Evolutionary conservation across 2,113 vertebrate genomes (phyloP), one percentile per base, ranked within the genome.

Genomic region (Anoplopoma fimbria): DNA sequence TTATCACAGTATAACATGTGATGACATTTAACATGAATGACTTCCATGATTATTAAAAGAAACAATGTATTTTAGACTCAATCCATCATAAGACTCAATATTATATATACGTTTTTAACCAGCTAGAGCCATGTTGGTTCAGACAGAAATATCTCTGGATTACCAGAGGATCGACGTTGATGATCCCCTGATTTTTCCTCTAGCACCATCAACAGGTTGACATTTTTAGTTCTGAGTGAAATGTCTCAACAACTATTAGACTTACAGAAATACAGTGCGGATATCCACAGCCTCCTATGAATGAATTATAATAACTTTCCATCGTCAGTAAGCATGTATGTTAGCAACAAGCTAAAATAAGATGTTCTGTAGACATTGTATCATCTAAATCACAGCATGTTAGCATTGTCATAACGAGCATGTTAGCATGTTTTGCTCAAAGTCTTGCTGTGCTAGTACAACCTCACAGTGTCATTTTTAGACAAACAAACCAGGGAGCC

Each of bases 1-100:
- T 81, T 57, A 79, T 77, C 33, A 19, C 36, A 74, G 57, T 23
- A 36, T 49, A 61, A n/a, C 25, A 10, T n/a, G 15, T n/a, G 21
- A 53, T 63, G 42, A 75, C 23, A 36, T n/a, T 8, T 14, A 47
- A n/a, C 21, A 62, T 34, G 21, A 0, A 34, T 1, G 12, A 25
- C 13, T n/a, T 25, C 3, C 3, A 4, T 47, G 12, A 25, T 34
- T 34, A 27, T 17, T 29, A 14, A 42, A 9, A 38, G 8, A 13
- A 57, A 34, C 29, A 33, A n/a, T 67, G 19, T 33, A 51, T 23
- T 69, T 47, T 27, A 68, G 23, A 40, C n/a, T 42, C 1, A 34
- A 25, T 38, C 29, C 21, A 15, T 47, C 2, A 19, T 27, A n/a
- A n/a, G n/a, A n/a, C n/a, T n/a, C n/a, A n/a, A n/a, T n/a, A 45